These are phyloP conservation scores for Aplocera efformata DNA, from an alignment of 2,888 invertebrate species.

Conservation along the genomic window DNA sequence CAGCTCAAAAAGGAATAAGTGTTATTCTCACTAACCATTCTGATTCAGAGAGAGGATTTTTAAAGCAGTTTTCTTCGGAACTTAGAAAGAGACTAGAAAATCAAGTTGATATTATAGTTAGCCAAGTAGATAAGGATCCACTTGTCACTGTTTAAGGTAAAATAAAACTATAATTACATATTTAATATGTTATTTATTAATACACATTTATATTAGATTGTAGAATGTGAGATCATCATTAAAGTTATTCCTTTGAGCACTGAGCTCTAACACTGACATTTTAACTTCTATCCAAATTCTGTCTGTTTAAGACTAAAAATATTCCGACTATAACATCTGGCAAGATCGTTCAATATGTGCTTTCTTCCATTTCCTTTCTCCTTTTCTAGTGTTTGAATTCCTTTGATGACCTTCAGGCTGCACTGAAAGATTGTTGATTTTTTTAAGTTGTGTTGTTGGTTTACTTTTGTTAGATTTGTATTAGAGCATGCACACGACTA, in stretches of 20 bases:
- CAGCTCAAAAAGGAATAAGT: constrained; percentile 86
- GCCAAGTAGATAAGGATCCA: constrained; percentile 88
- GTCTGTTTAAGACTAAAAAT: constrained; percentile 36
- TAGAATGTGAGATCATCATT: constrained; percentile 69
- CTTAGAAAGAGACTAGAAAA: constrained; percentile 61
- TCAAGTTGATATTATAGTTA: constrained; percentile 83
- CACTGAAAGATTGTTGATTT: constrained; percentile 72
- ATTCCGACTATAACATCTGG: constrained; percentile 58
- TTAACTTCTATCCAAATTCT: constrained; percentile 25
- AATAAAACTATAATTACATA: constrained; percentile 18
- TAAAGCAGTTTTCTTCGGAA: constrained; percentile 79
- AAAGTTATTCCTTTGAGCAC: constrained; percentile 37
- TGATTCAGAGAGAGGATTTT: constrained; percentile 95
- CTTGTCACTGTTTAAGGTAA: constrained; percentile 82
- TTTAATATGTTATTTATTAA: constrained; percentile 30
- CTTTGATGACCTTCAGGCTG: constrained; percentile 60
- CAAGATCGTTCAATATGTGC: constrained; percentile 61
- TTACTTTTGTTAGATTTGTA: constrained; percentile 52
- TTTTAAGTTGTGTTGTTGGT: constrained; percentile 49
- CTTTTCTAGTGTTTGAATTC: constrained; percentile 49
- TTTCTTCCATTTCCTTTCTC: constrained; percentile 59
- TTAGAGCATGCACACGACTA: constrained; percentile 67
- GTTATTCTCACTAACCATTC: constrained; percentile 96
- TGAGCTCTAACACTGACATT: constrained; percentile 27
- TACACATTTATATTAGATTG: constrained; percentile 27